Base-by-base conservation (phyloP, 53 echinoderm and acorn worm genomes). In the Arbacia lixula region DNA sequence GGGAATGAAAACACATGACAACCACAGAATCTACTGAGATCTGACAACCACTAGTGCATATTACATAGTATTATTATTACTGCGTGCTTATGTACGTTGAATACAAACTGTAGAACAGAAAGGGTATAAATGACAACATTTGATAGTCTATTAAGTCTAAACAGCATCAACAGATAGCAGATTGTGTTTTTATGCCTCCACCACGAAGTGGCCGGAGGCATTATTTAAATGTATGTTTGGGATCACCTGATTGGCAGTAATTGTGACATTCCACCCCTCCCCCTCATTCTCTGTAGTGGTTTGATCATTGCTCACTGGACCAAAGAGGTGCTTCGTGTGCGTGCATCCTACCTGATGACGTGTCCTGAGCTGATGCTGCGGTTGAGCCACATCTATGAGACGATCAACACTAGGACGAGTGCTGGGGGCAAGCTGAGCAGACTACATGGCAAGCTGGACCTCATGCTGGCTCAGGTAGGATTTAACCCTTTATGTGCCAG, bases 381-480 rank as follows among this genome's bases (percentile, higher is more conserved):
- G 53, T 58, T 94, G 3, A 90, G 89, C 69, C 83, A 86, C 43
- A 91, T 98, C 6, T 98, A 94, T 42, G 93, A 94, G 68, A 94
- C 92, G 90, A 94, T 97, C 53, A 91, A 90, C 60, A 85, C 90
- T 6, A 90, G 98, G 82, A 97, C 94, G 19, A 66, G 85, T 51
- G 63, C 76, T 11, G 89, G 86, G 11, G 27, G 67, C 24, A 86
- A 90, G 38, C 86, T 98, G 67, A 84, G 84, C 9, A 88, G 88
- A 33, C 81, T 98, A 38, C 91, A 94, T 53, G 94, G 98, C 14
- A 94, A 94, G 36, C 81, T 98, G 39, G 93, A 92, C 62, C 92
- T 98, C 27, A 92, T 98, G 94, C 60, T 98, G 49, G 74, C 98
- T 51, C 98, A 98, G 98, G 98, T 98, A 87, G 85, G 51, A 56